Evolutionary conservation across 2,888 invertebrate genomes (phyloP), one percentile per base, ranked within the genome.

Genomic region (Tillus elongatus): DNA sequence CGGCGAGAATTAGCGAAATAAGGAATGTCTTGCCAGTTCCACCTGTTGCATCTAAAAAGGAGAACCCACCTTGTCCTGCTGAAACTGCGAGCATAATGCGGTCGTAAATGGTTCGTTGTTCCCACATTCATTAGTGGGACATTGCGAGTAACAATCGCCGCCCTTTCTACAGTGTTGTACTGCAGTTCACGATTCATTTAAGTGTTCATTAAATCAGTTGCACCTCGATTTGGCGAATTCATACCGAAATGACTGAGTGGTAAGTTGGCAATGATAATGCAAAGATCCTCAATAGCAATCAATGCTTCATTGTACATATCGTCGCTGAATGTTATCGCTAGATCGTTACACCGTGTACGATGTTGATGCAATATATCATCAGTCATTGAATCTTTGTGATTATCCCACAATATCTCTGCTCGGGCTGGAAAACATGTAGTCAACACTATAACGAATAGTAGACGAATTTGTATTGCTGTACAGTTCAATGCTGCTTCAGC

Each of bases 11-110:
- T 15, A 60, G 36, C n/a, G n/a, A n/a, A n/a, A n/a, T n/a, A n/a
- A n/a, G n/a, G n/a, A n/a, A n/a, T n/a, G n/a, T n/a, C n/a, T 64
- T 64, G 3, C 62, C 65, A 39, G 60, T 61, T 13, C 63, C 51
- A 30, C 50, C 51, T 15, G 50, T 46, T 10, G 51, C 46, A 46
- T 53, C 49, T 14, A 52, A 33, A 37, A 51, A 50, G 6, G 11
- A 27, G 2, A 34, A 3, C 15, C 14, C 14, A 12, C 34, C 34
- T 34, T 34, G 30, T 30, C 30, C 30, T 30, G 12, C 30, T 12
- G 11, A 30, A 30, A 30, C 30, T 30, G 30, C 30, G 10, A 30
- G 30, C 30, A 6, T 30, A 12, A 30, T 30, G 30, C 8, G 30
- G 30, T 30, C 30, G 30, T 30, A 30, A 8, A 8, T 19, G 19